A percentile compares a stretch with the other conserved stretches of the same genome.
Conservation (phyloP, 1,140 invertebrate species). For the Eupeodes corollae region DNA sequence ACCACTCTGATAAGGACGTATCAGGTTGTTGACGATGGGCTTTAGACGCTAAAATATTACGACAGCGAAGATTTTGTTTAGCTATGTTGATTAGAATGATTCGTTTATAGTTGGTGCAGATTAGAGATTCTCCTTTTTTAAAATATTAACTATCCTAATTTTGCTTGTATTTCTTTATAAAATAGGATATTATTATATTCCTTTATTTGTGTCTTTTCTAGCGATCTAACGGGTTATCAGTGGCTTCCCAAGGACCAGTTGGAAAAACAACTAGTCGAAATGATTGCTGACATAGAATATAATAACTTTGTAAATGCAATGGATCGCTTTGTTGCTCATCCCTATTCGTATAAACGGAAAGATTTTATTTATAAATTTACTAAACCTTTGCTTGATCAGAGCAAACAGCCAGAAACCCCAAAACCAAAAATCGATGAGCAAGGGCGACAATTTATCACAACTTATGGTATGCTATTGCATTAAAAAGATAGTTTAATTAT, state of each 20-base stretch:
- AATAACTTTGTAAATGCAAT: conserved; percentile 60
- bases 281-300: conserved; percentile 58
- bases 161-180: not conserved
- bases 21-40: too few relatives aligned
- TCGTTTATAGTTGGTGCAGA: too few relatives aligned
- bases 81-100: too few relatives aligned
- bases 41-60: too few relatives aligned
- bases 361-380: conserved; percentile 63
- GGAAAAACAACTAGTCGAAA: conserved; percentile 58
- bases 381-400: conserved; percentile 44
- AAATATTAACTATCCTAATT: conserved; percentile 6
- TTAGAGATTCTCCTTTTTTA: not conserved
- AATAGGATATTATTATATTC: too few relatives aligned
- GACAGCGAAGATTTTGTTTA: too few relatives aligned
- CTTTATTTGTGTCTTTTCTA: conserved; percentile 26
- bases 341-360: conserved; percentile 53
- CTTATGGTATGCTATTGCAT: conserved; percentile 42
- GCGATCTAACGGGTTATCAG: conserved; percentile 42
- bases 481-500: not conserved
- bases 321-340: conserved; percentile 56
- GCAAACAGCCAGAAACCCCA: conserved; percentile 42
- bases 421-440: conserved; percentile 55
- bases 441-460: conserved; percentile 55
- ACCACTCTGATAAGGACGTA: too few relatives aligned
- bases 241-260: conserved; percentile 62